phyloP scores from a whole-genome alignment of 1,140 invertebrate genomes.

The Lepidotrigona ventralis region DNA sequence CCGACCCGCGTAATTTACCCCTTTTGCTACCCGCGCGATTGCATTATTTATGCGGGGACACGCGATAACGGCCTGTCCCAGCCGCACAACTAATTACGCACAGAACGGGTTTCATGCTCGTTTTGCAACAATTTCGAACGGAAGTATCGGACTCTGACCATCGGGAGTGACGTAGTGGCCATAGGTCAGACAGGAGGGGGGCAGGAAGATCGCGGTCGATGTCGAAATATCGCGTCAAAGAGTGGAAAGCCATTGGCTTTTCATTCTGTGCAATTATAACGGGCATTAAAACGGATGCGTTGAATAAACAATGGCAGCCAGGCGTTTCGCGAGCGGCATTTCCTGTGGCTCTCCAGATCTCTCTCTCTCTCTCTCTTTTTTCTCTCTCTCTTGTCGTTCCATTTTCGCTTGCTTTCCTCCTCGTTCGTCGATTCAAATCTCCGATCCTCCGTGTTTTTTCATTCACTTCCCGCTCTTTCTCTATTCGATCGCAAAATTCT shows the following conservation, averaged over 20 bases:
- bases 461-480: background rate
- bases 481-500: slow-evolving; percentile 1
- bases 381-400: background rate
- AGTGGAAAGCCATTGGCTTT: slow-evolving; percentile 24
- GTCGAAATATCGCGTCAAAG: slow-evolving; percentile 46
- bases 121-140: slow-evolving; percentile 44
- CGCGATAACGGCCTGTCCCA: slow-evolving; percentile 19
- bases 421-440: background rate
- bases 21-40: background rate
- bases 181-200: background rate
- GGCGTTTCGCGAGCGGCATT: slow-evolving; percentile 1
- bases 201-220: background rate
- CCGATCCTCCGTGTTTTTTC: background rate
- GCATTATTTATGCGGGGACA: slow-evolving; percentile 40
- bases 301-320: slow-evolving; percentile 26
- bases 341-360: slow-evolving; percentile 10
- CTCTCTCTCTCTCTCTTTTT: background rate
- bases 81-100: slow-evolving; percentile 26
- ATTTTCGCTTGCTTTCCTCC: background rate
- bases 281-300: slow-evolving; percentile 28
- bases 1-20: slow-evolving; percentile 18
- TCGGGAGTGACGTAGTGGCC: background rate
- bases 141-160: background rate
- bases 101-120: slow-evolving; percentile 15
- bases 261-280: slow-evolving; percentile 21